A percentile compares a stretch with the other conserved stretches of the same genome.
These are phyloP conservation scores for Chlorocebus sabaeus DNA, from an alignment of 2,113 vertebrate genomes.

Conservation along the genomic window DNA sequence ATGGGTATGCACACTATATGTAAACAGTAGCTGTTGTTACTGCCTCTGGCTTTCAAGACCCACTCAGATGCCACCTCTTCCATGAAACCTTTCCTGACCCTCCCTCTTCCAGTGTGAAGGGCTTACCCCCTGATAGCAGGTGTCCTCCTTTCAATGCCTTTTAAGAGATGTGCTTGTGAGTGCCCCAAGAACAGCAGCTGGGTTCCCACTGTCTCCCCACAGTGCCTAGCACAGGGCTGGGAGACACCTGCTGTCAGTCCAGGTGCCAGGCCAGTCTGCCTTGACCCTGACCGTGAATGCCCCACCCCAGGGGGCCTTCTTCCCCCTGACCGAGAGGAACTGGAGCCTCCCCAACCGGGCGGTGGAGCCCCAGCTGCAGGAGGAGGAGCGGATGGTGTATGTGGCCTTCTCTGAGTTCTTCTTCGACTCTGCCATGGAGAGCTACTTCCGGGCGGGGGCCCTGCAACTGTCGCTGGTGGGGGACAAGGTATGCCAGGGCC, in stretches of 20 bases:
- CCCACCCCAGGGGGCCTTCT: slow-evolving; percentile 92
- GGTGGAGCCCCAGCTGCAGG: slow-evolving; percentile 86
- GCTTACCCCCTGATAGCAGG: not conserved
- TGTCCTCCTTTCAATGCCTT: not conserved
- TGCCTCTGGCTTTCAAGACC: not conserved
- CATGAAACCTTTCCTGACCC: not conserved
- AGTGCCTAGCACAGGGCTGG: not conserved
- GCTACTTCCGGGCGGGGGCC: slow-evolving; percentile 89
- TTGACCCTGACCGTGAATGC: not conserved
- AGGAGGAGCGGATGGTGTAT: slow-evolving; percentile 94
- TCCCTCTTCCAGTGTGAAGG: not conserved
- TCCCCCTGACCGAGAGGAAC: slow-evolving; percentile 79
- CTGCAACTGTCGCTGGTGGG: slow-evolving; percentile 87
- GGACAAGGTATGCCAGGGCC: slow-evolving; percentile 83
- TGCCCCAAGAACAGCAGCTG: not conserved
- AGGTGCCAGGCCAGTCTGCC: not conserved
- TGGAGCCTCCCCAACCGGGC: slow-evolving; percentile 86
- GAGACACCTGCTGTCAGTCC: not conserved
- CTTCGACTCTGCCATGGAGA: slow-evolving; percentile 93
- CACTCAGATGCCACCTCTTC: not conserved
- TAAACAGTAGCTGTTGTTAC: not conserved
- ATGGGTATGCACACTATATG: not conserved
- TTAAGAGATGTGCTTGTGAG: not conserved
- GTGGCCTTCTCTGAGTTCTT: slow-evolving; percentile 95
- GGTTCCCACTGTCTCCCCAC: not conserved